Evolutionary conservation across 2,113 vertebrate genomes (phyloP).

Genomic region (Lichenostomus cassidix): DNA sequence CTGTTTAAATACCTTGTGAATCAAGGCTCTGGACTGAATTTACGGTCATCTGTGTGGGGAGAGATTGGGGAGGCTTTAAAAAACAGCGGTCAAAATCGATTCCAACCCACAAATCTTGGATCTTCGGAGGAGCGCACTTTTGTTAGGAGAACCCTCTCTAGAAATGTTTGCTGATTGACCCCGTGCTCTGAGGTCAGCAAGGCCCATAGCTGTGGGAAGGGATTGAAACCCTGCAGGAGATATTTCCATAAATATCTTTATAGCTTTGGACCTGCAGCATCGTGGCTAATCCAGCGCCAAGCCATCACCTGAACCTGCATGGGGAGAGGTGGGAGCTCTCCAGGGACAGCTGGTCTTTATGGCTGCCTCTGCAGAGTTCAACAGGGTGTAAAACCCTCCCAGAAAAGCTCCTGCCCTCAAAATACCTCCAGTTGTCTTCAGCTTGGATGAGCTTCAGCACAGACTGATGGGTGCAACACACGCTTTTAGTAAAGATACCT

Average conservation of each 20-base stretch:
- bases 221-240: constrained; percentile 7
- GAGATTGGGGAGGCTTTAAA: constrained; percentile 48
- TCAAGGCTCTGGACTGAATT: constrained; percentile 58
- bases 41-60: constrained; percentile 39
- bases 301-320: not conserved
- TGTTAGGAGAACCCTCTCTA: constrained; percentile 3
- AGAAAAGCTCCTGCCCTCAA: not conserved
- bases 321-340: not conserved
- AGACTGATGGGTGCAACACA: rapidly evolving
- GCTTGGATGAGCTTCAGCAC: not conserved
- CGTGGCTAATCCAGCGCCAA: rapidly evolving
- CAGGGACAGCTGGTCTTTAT: not conserved
- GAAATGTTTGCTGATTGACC: not conserved
- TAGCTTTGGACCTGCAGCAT: not conserved
- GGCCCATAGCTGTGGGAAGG: not conserved
- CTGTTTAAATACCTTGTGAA: constrained; percentile 65
- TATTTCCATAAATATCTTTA: not conserved
- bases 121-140: not conserved
- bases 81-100: constrained; percentile 36
- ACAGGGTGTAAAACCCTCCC: not conserved
- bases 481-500: rapidly evolving
- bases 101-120: constrained; percentile 55
- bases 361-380: not conserved
- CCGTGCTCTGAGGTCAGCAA: not conserved
- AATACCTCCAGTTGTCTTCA: not conserved